Percentiles rank a stretch among this genome's conserved stretches.
phyloP scores from a whole-genome alignment of 2,113 vertebrate species.

The Piliocolobus tephrosceles region DNA sequence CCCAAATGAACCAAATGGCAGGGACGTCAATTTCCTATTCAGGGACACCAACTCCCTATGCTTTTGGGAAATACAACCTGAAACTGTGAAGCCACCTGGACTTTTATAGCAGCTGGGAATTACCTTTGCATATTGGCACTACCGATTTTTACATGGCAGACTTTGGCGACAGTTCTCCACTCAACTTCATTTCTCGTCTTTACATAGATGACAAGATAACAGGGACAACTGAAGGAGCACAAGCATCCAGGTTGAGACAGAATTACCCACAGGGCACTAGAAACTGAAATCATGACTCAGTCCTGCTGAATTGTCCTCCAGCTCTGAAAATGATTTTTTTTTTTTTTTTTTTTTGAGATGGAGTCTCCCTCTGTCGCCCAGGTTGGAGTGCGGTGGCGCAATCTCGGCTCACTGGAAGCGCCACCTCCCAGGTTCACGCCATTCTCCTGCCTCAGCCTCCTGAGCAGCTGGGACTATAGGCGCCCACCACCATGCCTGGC shows the following conservation, averaged over 20 bases:
- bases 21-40: background rate
- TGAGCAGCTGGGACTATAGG: no score
- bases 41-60: no score
- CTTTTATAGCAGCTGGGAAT: background rate
- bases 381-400: no score
- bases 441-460: no score
- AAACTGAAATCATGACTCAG: background rate
- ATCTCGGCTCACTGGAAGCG: no score
- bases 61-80: background rate
- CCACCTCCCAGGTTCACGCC: no score
- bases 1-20: background rate
- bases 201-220: background rate
- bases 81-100: background rate
- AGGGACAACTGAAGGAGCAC: background rate
- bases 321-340: background rate
- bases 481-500: no score
- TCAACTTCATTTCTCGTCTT: background rate
- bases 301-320: background rate
- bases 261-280: accelerated
- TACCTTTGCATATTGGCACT: accelerated
- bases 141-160: accelerated
- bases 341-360: no score
- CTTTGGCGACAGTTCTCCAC: background rate
- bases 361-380: no score
- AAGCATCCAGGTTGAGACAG: background rate